Evolutionary conservation across 2,797 vertebrate species (phyloP).

Genomic region (Cyclopterus lumpus): DNA sequence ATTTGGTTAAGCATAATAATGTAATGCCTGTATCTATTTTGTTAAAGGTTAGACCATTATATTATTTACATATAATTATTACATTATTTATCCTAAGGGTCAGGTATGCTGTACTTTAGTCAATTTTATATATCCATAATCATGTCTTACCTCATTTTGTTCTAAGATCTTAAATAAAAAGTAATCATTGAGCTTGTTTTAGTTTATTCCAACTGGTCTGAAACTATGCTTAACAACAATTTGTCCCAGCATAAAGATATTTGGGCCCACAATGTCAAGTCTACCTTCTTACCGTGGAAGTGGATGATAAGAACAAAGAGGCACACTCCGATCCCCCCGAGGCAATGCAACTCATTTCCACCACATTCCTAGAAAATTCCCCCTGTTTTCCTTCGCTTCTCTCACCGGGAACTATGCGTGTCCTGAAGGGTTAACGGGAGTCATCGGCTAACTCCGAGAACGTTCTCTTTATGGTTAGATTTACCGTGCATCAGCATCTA

Average conservation of each 20-base stretch:
- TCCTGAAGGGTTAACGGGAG: conserved; percentile 63
- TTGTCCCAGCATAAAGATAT: not conserved
- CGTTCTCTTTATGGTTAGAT: conserved; percentile 76
- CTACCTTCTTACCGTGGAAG: conserved; percentile 15
- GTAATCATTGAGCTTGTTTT: not conserved
- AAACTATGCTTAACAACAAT: not conserved
- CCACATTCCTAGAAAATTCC: conserved; percentile 50
- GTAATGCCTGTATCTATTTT: not conserved
- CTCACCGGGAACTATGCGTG: conserved; percentile 63
- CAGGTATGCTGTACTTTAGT: not conserved
- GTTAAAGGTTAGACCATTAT: not conserved
- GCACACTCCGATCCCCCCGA: conserved; percentile 34
- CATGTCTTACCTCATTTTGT: not conserved
- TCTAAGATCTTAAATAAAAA: not conserved
- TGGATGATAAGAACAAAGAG: conserved; percentile 41
- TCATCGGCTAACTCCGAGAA: conserved; percentile 72
- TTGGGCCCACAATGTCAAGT: conserved; percentile 9
- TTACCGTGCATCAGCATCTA: conserved; percentile 77
- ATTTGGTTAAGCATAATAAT: not conserved
- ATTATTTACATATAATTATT: not conserved
- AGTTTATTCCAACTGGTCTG: not conserved
- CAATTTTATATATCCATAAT: not conserved
- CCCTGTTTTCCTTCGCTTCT: conserved; percentile 33
- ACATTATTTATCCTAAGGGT: not conserved
- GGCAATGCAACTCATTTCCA: conserved; percentile 56